A percentile compares a stretch with the other conserved stretches of the same genome.
Conservation (phyloP, 2,113 vertebrate genomes). For the Hypanus sabinus region DNA sequence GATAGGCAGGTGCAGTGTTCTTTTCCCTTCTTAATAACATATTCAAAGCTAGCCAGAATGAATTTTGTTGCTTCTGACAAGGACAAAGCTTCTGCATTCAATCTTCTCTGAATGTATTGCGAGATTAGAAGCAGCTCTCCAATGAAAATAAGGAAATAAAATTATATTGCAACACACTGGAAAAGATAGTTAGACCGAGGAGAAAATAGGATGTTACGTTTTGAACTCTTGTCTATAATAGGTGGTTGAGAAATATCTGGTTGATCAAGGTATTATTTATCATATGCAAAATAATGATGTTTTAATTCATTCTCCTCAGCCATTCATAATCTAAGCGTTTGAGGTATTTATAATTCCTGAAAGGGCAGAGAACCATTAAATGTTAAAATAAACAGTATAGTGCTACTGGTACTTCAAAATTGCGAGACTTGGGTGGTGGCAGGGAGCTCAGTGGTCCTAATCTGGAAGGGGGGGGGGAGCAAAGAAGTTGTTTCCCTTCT, state of each 20-base stretch:
- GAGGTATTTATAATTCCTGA: background rate
- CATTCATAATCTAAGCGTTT: background rate
- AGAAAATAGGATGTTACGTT: background rate
- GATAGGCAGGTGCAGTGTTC: background rate
- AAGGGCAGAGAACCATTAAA: background rate
- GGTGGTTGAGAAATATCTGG: background rate
- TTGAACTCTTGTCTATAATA: background rate
- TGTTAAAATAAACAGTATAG: no score
- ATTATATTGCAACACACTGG: no score
- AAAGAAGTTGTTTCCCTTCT: no score
- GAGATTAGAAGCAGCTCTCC: background rate
- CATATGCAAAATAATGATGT: background rate
- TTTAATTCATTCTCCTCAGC: background rate
- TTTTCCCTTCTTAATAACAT: background rate
- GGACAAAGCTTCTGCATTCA: no score
- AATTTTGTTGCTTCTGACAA: background rate
- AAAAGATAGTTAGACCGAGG: constrained; percentile 1
- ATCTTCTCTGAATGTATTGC: background rate
- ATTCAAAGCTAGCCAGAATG: background rate
- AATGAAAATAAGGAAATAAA: background rate
- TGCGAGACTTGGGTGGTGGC: no score
- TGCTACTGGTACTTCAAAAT: no score
- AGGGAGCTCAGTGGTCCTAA: no score
- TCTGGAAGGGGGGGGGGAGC: no score
- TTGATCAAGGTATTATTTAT: background rate